Evolutionary conservation across 2,113 vertebrate species (phyloP).

Genomic region (Ailuropoda melanoleuca): DNA sequence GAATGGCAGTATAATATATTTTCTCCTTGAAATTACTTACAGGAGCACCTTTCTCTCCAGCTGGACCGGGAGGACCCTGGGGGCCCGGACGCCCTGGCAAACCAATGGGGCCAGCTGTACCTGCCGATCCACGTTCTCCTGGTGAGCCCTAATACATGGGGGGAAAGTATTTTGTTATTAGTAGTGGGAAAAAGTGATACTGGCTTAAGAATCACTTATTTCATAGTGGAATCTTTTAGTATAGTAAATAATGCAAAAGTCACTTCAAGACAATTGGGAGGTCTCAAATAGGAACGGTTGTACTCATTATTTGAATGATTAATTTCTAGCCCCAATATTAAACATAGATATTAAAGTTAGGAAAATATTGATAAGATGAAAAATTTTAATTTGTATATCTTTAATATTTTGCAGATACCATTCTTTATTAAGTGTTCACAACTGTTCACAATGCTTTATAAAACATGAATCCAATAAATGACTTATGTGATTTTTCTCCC

Average conservation of each 20-base stretch:
- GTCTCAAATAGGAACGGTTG: background rate
- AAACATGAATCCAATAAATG: background rate
- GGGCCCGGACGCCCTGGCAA: conserved; percentile 94
- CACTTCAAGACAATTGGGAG: background rate
- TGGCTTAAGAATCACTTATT: background rate
- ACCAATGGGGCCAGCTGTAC: conserved; percentile 95
- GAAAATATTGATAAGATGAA: background rate
- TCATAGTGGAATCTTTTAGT: background rate
- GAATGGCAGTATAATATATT: background rate
- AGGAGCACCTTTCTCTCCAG: conserved; percentile 97
- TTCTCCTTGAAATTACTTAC: conserved; percentile 86
- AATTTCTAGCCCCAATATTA: background rate
- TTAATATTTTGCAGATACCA: background rate
- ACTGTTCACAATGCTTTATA: background rate
- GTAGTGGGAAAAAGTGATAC: background rate
- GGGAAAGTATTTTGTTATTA: background rate
- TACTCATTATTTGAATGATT: background rate
- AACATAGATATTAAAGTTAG: background rate
- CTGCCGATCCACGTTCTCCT: conserved; percentile 94
- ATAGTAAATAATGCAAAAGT: background rate
- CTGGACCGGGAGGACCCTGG: conserved; percentile 95
- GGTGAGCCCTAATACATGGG: conserved; percentile 91
- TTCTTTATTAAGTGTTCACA: background rate
- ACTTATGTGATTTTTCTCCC: background rate
- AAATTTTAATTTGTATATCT: background rate